Evolutionary conservation across 23 tunicate species (phyloP).

Genomic region (Ascidia mentula): DNA sequence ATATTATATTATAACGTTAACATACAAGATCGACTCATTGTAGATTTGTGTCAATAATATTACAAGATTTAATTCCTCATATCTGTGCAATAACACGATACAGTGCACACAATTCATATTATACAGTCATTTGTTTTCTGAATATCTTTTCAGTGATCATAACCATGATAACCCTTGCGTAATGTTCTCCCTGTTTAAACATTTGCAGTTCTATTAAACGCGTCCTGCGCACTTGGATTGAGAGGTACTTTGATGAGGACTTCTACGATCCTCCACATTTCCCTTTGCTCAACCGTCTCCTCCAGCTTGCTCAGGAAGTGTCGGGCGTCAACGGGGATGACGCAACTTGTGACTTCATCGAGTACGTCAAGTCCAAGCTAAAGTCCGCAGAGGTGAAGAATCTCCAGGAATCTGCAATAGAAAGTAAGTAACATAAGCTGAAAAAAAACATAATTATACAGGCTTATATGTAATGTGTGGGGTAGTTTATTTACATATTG

Average conservation of each 20-base stretch:
- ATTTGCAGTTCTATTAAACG: conserved; percentile 1
- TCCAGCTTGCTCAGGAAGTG: conserved; percentile 26
- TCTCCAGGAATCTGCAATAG: conserved; percentile 28
- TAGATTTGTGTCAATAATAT: too few relatives aligned
- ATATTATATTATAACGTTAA: too few relatives aligned
- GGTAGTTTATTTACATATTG: too few relatives aligned
- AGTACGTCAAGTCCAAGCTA: conserved; percentile 27
- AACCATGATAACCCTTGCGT: too few relatives aligned
- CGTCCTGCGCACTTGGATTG: conserved; percentile 50
- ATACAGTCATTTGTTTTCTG: too few relatives aligned
- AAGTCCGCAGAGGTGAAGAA: conserved; percentile 28
- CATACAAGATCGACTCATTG: too few relatives aligned
- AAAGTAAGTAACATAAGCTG: conserved; percentile 22
- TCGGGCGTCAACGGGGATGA: not conserved
- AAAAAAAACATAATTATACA: too few relatives aligned
- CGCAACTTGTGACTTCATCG: conserved; percentile 16
- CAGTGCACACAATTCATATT: too few relatives aligned
- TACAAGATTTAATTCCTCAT: too few relatives aligned
- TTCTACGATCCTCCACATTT: conserved; percentile 49
- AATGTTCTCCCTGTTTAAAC: too few relatives aligned
- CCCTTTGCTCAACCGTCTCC: conserved; percentile 21
- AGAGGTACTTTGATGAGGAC: conserved; percentile 55
- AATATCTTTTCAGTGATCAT: too few relatives aligned
- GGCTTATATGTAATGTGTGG: not conserved
- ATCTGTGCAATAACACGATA: too few relatives aligned